These are phyloP conservation scores for Carcharodon carcharias DNA, from an alignment of 2,797 vertebrate genomes.

Conservation along the genomic window DNA sequence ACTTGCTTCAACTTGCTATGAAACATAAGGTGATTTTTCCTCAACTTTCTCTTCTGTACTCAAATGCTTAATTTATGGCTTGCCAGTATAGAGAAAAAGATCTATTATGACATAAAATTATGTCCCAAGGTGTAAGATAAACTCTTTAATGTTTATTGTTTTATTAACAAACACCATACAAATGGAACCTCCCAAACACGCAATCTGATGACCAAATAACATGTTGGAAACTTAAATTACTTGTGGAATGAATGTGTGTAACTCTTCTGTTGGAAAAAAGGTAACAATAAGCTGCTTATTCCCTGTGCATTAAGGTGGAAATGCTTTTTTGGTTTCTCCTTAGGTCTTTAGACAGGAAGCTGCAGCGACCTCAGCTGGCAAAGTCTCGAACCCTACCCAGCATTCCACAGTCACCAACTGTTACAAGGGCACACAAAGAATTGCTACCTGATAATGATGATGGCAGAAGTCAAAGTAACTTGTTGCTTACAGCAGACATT, in stretches of 20 bases:
- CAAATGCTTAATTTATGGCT: neutral
- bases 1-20: neutral
- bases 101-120: neutral
- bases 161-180: neutral
- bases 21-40: neutral
- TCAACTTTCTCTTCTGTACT: neutral
- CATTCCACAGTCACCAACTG: slow-evolving; percentile 82
- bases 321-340: slow-evolving; percentile 29
- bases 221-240: neutral
- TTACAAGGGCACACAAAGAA: slow-evolving; percentile 41
- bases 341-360: slow-evolving; percentile 78
- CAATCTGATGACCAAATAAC: neutral
- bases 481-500: slow-evolving; percentile 45
- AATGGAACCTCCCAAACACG: neutral
- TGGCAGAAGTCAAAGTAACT: slow-evolving; percentile 52
- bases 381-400: slow-evolving; percentile 83
- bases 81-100: neutral
- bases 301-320: neutral
- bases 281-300: neutral
- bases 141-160: neutral
- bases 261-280: neutral
- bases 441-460: slow-evolving; percentile 27
- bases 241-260: neutral
- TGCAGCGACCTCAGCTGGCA: slow-evolving; percentile 74
- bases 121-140: neutral